phyloP scores from a whole-genome alignment of 2,888 invertebrate species.

The Pedicia rivosa region DNA sequence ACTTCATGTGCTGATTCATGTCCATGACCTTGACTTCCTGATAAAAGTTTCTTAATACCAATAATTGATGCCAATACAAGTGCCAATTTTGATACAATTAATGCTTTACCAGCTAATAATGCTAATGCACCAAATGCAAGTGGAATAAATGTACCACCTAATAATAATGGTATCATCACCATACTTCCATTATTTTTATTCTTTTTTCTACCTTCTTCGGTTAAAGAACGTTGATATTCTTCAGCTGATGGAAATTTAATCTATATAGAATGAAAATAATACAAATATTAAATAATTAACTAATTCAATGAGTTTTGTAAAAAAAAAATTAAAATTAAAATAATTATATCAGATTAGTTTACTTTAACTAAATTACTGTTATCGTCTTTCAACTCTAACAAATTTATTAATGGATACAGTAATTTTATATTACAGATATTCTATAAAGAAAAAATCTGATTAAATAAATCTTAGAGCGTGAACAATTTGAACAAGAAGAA shows the following conservation, averaged over 20 bases:
- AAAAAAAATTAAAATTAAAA: too few species aligned
- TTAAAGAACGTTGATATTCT: constrained; percentile 42
- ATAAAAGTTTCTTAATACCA: constrained; percentile 67
- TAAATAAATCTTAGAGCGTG: too few species aligned
- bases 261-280: constrained; percentile 32
- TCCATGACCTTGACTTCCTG: constrained; percentile 41
- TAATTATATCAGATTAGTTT: too few species aligned
- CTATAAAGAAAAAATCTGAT: too few species aligned
- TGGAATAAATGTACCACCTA: constrained; percentile 67
- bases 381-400: too few species aligned
- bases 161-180: constrained; percentile 60
- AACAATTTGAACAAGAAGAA: too few species aligned
- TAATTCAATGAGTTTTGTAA: too few species aligned
- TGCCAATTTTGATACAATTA: constrained; percentile 71
- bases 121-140: constrained; percentile 69
- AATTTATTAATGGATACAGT: too few species aligned
- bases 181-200: constrained; percentile 31
- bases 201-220: constrained; percentile 16
- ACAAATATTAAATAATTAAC: background rate
- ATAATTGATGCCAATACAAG: constrained; percentile 69
- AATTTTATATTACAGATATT: too few species aligned
- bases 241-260: constrained; percentile 57
- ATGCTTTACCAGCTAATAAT: constrained; percentile 67
- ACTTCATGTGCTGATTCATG: constrained; percentile 50
- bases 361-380: too few species aligned